Conservation (phyloP, 2,888 invertebrate species). For the Himalopsyche tibetana region DNA sequence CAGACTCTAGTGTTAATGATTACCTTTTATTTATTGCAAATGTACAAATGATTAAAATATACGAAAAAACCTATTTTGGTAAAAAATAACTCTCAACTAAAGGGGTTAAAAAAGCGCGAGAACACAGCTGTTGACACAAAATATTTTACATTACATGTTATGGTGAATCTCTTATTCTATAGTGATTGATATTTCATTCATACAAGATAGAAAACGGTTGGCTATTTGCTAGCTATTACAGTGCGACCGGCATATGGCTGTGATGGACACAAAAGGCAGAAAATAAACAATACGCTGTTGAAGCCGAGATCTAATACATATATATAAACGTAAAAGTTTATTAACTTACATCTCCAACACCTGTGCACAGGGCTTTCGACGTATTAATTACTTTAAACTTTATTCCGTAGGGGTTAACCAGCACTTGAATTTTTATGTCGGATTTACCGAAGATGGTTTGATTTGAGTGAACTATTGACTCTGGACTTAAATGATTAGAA, state of each 20-base stretch:
- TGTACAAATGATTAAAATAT: too few relatives aligned
- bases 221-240: background rate
- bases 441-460: slow-evolving; percentile 76
- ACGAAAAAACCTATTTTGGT: too few relatives aligned
- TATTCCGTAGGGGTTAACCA: slow-evolving; percentile 77
- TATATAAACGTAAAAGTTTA: background rate
- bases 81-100: too few relatives aligned
- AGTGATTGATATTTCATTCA: background rate
- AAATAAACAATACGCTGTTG: background rate
- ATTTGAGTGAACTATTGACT: slow-evolving; percentile 73
- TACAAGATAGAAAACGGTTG: background rate
- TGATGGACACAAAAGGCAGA: background rate
- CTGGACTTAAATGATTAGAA: slow-evolving; percentile 75
- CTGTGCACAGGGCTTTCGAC: slow-evolving; percentile 77
- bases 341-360: slow-evolving; percentile 74
- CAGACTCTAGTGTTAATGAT: too few relatives aligned
- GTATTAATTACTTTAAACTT: slow-evolving; percentile 76
- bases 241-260: background rate
- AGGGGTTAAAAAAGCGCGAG: too few relatives aligned
- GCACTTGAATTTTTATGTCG: slow-evolving; percentile 77
- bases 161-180: background rate
- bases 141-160: too few relatives aligned
- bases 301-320: background rate
- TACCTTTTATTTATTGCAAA: too few relatives aligned
- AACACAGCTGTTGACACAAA: too few relatives aligned